Evolutionary conservation across 1,140 invertebrate species (phyloP).

Genomic region (Aphaenogaster rudis): DNA sequence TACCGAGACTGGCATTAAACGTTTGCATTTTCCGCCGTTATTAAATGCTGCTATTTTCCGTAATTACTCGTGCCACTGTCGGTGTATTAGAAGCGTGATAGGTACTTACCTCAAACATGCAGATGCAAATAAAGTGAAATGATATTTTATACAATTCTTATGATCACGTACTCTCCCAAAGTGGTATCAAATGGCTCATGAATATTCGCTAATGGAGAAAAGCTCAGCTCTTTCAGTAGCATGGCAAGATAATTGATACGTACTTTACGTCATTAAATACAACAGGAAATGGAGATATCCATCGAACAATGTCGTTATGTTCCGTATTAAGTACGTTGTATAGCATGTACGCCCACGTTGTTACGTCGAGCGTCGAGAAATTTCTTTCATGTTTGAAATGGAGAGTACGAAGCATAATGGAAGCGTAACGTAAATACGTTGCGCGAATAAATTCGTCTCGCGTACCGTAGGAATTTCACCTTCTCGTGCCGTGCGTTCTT

Average conservation of each 20-base stretch:
- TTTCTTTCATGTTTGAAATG: constrained; percentile 54
- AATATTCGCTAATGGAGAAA: constrained; percentile 1
- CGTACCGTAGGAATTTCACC: constrained; percentile 76
- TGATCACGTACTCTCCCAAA: not conserved
- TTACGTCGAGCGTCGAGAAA: constrained; percentile 24
- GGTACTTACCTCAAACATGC: constrained; percentile 45
- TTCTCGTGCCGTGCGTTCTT: constrained; percentile 49
- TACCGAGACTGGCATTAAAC: constrained; percentile 33
- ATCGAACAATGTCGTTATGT: not conserved
- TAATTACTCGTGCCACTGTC: constrained; percentile 1
- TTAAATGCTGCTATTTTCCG: constrained; percentile 30
- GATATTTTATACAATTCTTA: not conserved
- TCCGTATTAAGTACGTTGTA: not conserved
- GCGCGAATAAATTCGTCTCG: constrained; percentile 74
- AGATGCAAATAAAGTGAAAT: constrained; percentile 8
- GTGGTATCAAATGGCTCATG: no score
- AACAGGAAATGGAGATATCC: not conserved
- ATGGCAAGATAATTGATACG: not conserved
- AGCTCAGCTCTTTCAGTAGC: not conserved
- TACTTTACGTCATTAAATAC: not conserved
- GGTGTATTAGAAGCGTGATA: not conserved
- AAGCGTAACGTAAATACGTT: constrained; percentile 2
- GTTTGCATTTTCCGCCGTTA: constrained; percentile 35
- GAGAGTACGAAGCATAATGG: constrained; percentile 21
- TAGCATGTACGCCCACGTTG: not conserved